Evolutionary conservation across 1,140 invertebrate species (phyloP).

Genomic region (Dreissena rostriformis): DNA sequence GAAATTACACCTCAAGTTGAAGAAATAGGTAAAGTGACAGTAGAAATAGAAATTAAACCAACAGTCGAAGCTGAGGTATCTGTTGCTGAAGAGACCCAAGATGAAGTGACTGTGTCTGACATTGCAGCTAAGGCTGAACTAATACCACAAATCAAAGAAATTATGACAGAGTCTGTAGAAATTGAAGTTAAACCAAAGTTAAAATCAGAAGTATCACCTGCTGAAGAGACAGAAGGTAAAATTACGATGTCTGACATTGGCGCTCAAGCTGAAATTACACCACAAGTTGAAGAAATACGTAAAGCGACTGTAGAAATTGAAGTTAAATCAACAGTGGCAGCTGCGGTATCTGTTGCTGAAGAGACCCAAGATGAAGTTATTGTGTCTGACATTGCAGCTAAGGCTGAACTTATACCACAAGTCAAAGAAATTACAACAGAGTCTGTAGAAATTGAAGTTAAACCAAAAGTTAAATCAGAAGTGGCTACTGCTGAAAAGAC

Average conservation of each 20-base stretch:
- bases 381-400: slow-evolving; percentile 6
- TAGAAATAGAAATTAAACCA: slow-evolving; percentile 28
- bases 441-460: slow-evolving; percentile 47
- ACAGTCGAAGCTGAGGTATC: slow-evolving; percentile 39
- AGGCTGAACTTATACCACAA: slow-evolving; percentile 22
- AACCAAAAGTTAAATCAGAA: slow-evolving; percentile 7
- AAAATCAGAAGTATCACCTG: slow-evolving; percentile 24
- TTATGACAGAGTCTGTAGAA: slow-evolving; percentile 33
- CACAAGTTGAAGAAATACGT: slow-evolving; percentile 16
- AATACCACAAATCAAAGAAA: slow-evolving; percentile 51
- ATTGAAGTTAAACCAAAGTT: too few relatives aligned
- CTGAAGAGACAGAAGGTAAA: slow-evolving; percentile 19
- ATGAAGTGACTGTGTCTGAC: slow-evolving; percentile 24
- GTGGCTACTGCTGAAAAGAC: slow-evolving; percentile 14
- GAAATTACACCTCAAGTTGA: slow-evolving; percentile 15
- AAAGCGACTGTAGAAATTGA: too few relatives aligned
- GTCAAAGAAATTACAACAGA: slow-evolving; percentile 42
- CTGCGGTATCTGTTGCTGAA: background rate
- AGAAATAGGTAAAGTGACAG: slow-evolving; percentile 33
- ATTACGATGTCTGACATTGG: slow-evolving; percentile 5
- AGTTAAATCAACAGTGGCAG: slow-evolving; percentile 1
- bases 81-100: background rate
- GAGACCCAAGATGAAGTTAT: background rate
- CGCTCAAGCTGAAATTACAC: slow-evolving; percentile 38
- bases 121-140: slow-evolving; percentile 1